Evolutionary conservation across 2,888 invertebrate species (phyloP), one percentile per base, ranked within the genome.

Genomic region (Crossocerus cetratus): DNA sequence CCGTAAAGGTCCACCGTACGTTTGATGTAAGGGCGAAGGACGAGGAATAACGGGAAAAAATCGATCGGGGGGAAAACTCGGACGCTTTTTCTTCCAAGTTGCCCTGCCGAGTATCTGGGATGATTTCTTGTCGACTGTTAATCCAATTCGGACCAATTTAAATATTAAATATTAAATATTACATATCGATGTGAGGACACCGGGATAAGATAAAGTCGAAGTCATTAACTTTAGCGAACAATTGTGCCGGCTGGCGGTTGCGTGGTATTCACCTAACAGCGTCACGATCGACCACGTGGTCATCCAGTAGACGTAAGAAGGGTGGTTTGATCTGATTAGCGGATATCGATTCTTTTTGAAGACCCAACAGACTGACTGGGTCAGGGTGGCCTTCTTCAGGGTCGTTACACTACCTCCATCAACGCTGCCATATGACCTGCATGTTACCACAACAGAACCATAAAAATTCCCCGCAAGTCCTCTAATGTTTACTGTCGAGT

Each of bases 251-350:
- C 8, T 4, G 21, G 57, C n/a, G 43, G 23, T 18, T 8, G 49
- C n/a, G 53, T 70, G 53, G 43, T 63, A 54, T 61, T 65, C 60
- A 20, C 66, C 16, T 60, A 16, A 49, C n/a, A 13, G 43, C 13
- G 45, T 53, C 55, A 13, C 63, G 56, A 58, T 74, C 21, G 63
- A 74, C 54, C 65, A 67, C 66, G 62, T 53, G 78, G 70, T 56
- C 69, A 77, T 72, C 65, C 60, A 42, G 43, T 43, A 58, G 59
- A 32, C 70, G 66, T 16, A 81, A 82, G 78, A 78, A 83, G 84
- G 86, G 83, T 81, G 82, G 80, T 84, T 85, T 87, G 85, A 88
- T 88, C 87, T 87, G 87, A 88, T 88, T 88, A 88, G 86, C 78
- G 79, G 84, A 82, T 87, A 88, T 88, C 87, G 88, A 88, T 88